phyloP scores from a whole-genome alignment of 2,888 invertebrate species.

The Crossocerus cetratus region DNA sequence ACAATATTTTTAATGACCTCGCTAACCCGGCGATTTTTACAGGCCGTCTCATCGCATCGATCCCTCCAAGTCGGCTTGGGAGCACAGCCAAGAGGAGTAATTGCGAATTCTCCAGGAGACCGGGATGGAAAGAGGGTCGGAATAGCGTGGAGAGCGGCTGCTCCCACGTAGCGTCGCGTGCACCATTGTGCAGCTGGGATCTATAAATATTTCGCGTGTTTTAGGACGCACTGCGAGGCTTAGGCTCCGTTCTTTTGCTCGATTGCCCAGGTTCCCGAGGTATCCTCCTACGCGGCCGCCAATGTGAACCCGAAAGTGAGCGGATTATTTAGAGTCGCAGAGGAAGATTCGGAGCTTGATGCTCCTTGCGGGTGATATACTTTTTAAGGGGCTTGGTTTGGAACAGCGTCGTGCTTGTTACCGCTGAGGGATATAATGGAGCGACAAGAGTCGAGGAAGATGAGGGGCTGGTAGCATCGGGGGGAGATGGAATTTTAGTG shows the following conservation, averaged over 20 bases:
- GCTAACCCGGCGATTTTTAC: slow-evolving; percentile 35
- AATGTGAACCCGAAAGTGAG: not conserved
- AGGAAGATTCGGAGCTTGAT: not conserved
- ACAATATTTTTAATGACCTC: slow-evolving; percentile 32
- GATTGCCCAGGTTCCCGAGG: slow-evolving; percentile 26
- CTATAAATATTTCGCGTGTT: slow-evolving; percentile 65
- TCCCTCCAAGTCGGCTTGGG: not conserved
- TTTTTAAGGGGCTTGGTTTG: no score
- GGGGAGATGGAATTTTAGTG: not conserved
- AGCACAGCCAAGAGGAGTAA: not conserved
- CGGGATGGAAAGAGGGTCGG: not conserved
- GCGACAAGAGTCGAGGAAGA: no score
- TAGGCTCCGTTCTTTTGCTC: slow-evolving; percentile 2
- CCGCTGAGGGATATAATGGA: no score
- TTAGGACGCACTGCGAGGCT: slow-evolving; percentile 27
- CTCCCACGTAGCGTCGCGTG: slow-evolving; percentile 14
- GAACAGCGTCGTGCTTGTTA: no score
- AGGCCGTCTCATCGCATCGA: slow-evolving; percentile 43
- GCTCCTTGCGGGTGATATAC: slow-evolving; percentile 5
- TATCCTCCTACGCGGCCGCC: slow-evolving; percentile 21
- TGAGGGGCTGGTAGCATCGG: not conserved
- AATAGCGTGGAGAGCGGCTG: slow-evolving; percentile 20
- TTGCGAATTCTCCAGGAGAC: not conserved
- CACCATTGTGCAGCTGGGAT: slow-evolving; percentile 61
- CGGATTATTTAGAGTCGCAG: not conserved